Percentiles rank a stretch among this genome's conserved stretches.
phyloP scores from a whole-genome alignment of 2,888 invertebrate species.

The Zygothrica quintamaculata region DNA sequence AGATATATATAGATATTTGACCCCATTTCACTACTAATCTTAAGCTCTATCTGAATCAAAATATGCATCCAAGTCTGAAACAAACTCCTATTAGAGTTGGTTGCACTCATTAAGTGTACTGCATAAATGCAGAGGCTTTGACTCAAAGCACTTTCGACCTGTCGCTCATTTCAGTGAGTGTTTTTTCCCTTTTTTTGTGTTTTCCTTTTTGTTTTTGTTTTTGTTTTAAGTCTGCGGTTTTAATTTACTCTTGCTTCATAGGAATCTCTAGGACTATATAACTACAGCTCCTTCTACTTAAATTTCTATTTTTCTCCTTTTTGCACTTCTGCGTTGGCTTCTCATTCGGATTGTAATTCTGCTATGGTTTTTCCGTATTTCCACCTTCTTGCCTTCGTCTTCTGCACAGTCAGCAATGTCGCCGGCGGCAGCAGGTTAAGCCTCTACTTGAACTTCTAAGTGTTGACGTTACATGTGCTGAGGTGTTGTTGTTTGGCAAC shows the following conservation, averaged over 20 bases:
- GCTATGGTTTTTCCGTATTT: not conserved
- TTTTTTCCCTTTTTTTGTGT: too few species aligned
- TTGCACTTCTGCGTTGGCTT: conserved; percentile 18
- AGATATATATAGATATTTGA: conserved; percentile 33
- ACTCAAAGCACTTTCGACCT: conserved; percentile 47
- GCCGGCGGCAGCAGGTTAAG: conserved; percentile 82
- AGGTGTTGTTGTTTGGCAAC: conserved; percentile 70
- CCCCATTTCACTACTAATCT: conserved; percentile 33
- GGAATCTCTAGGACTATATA: conserved; percentile 23
- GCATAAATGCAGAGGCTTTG: conserved; percentile 59
- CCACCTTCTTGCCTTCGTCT: conserved; percentile 8
- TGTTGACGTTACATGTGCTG: conserved; percentile 76
- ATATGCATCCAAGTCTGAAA: not conserved
- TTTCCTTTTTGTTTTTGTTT: too few species aligned
- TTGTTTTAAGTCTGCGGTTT: conserved; percentile 63
- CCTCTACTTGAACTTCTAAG: conserved; percentile 83
- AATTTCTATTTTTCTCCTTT: not conserved
- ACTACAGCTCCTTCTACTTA: not conserved
- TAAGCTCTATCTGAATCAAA: not conserved
- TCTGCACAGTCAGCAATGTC: conserved; percentile 58
- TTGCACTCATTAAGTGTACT: conserved; percentile 56
- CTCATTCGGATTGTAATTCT: too few species aligned
- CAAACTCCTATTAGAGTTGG: conserved; percentile 4
- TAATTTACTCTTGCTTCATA: conserved; percentile 71
- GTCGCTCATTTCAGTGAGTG: conserved; percentile 55